Conservation (phyloP, 2,888 invertebrate genomes). For the Microctonus hyperodae region DNA sequence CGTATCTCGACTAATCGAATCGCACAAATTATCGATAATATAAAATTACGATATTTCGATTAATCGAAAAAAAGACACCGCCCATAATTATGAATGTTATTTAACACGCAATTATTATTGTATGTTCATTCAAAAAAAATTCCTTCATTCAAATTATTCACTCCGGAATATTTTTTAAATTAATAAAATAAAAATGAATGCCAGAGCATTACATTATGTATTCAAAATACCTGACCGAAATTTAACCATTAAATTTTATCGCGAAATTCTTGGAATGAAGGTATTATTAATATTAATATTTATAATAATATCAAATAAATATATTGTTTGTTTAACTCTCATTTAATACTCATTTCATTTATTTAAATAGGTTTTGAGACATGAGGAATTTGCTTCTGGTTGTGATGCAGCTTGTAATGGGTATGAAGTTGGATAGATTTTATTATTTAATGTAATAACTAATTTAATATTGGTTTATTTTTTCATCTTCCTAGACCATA, state of each 20-base stretch:
- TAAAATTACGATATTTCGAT: too few species aligned
- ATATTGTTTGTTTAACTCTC: too few species aligned
- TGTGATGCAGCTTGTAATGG: slow-evolving; percentile 98
- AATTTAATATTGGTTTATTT: background rate
- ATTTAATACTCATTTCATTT: background rate
- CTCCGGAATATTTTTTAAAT: too few species aligned
- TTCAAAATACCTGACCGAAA: slow-evolving; percentile 93
- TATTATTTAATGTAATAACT: background rate
- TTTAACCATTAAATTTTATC: slow-evolving; percentile 85
- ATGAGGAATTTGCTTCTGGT: slow-evolving; percentile 97
- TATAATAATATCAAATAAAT: too few species aligned
- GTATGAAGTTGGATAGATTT: slow-evolving; percentile 64
- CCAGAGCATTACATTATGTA: slow-evolving; percentile 93
- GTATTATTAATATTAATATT: too few species aligned
- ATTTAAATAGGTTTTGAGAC: slow-evolving; percentile 79
- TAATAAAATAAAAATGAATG: slow-evolving; percentile 66
- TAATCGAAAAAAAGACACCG: too few species aligned
- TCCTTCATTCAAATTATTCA: too few species aligned
- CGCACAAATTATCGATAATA: too few species aligned
- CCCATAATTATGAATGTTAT: too few species aligned
- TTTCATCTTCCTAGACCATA: slow-evolving; percentile 76
- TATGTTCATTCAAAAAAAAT: too few species aligned
- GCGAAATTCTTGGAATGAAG: slow-evolving; percentile 93
- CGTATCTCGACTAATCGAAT: too few species aligned
- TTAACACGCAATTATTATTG: too few species aligned